Conservation (phyloP, 2,113 vertebrate genomes). For the Odobenus rosmarus region DNA sequence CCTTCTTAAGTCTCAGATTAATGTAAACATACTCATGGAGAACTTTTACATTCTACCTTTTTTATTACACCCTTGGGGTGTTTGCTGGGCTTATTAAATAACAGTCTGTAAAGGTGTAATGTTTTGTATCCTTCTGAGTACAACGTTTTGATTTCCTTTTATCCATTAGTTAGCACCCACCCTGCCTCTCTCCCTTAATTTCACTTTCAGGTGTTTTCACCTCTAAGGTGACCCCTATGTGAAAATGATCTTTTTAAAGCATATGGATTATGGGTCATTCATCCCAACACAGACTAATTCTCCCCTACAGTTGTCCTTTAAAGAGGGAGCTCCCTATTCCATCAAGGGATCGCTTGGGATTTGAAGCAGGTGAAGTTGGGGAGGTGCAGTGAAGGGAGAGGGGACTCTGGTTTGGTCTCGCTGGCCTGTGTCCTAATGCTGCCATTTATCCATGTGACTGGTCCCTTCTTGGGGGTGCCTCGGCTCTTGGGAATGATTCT, state of each 20-base stretch:
- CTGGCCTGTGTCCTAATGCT: not conserved
- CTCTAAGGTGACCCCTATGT: not conserved
- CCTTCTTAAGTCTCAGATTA: not conserved
- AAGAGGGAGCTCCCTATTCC: not conserved
- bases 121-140: constrained; percentile 27
- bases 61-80: not conserved
- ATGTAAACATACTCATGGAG: not conserved
- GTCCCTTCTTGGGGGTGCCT: not conserved
- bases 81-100: constrained; percentile 24
- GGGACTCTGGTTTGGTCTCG: not conserved
- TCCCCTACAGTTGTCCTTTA: not conserved
- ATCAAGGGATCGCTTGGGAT: not conserved
- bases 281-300: not conserved
- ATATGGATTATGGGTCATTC: not conserved
- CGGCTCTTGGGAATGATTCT: not conserved
- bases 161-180: not conserved
- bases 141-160: constrained; percentile 43
- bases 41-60: not conserved
- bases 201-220: constrained; percentile 36
- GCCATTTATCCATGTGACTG: not conserved
- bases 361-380: not conserved
- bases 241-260: not conserved
- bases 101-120: not conserved
- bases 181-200: not conserved
- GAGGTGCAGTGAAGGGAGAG: not conserved